phyloP scores from a whole-genome alignment of 1,140 invertebrate species.

The Cataglyphis hispanica region DNA sequence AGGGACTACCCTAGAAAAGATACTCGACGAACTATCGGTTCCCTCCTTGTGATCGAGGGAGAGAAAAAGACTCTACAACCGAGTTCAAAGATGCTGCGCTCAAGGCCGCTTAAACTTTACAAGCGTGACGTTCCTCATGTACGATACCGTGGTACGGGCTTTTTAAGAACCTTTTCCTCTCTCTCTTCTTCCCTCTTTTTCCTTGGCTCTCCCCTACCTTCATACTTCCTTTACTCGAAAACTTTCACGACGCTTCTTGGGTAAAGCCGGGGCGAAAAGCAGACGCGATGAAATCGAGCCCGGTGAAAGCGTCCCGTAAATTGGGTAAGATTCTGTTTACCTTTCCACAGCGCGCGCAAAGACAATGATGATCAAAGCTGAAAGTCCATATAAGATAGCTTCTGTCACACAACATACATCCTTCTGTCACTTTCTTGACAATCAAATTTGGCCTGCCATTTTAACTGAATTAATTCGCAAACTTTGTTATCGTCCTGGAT shows the following conservation, averaged over 20 bases:
- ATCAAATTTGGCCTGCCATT: conserved; percentile 21
- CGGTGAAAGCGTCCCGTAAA: conserved; percentile 50
- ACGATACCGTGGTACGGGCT: conserved; percentile 29
- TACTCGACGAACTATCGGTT: conserved; percentile 34
- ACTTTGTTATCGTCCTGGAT: conserved; percentile 3
- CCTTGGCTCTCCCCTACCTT: neutral
- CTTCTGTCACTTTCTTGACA: conserved; percentile 1
- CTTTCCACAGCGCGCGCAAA: conserved; percentile 43
- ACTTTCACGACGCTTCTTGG: conserved; percentile 41
- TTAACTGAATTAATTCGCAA: conserved; percentile 36
- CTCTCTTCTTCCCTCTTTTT: too few relatives aligned
- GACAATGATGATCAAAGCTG: conserved; percentile 49
- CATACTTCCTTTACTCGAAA: conserved; percentile 31
- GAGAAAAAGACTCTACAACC: neutral
- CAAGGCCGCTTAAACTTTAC: conserved; percentile 56
- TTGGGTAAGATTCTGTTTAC: conserved; percentile 60
- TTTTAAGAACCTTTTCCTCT: conserved; percentile 37
- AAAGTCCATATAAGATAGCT: conserved; percentile 3
- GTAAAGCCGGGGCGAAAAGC: conserved; percentile 42
- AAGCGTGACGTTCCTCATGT: conserved; percentile 40
- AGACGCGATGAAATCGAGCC: conserved; percentile 47
- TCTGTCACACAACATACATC: neutral
- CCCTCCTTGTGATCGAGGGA: conserved; percentile 32
- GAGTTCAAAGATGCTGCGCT: conserved; percentile 55
- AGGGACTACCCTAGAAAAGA: neutral